phyloP scores from a whole-genome alignment of 1,140 invertebrate genomes.

The Trinorchestia longiramus region DNA sequence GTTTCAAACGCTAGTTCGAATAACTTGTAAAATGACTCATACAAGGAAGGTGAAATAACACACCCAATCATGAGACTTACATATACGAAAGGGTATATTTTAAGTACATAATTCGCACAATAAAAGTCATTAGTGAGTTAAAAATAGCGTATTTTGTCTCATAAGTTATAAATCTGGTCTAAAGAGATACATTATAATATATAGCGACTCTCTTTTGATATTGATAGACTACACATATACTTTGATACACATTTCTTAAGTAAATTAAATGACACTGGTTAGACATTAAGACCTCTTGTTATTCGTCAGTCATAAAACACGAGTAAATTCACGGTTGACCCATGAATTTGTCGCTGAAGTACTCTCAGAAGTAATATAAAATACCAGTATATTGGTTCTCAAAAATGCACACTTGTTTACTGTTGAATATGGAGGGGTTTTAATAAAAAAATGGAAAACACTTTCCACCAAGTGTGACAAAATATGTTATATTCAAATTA shows the following conservation, averaged over 20 bases:
- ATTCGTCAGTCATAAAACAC: neutral
- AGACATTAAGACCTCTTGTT: neutral
- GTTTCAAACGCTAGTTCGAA: neutral
- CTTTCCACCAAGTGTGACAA: neutral
- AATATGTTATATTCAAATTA: neutral
- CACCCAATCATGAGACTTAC: neutral
- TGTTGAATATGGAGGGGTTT: neutral
- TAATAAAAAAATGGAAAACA: neutral
- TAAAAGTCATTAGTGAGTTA: neutral
- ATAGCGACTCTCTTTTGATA: neutral
- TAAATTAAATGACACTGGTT: neutral
- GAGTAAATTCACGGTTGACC: neutral
- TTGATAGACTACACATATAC: neutral
- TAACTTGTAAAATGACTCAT: neutral
- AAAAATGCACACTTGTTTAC: neutral
- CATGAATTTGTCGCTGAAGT: neutral
- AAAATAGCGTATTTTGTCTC: neutral
- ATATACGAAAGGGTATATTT: neutral
- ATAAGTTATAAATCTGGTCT: neutral
- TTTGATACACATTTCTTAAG: neutral
- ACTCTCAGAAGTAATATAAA: neutral
- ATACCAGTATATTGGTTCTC: neutral
- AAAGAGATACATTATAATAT: neutral
- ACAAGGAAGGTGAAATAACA: neutral
- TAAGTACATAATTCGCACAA: neutral